These are phyloP conservation scores for Etheostoma cragini DNA, from an alignment of 2,113 vertebrate genomes.

Conservation along the genomic window DNA sequence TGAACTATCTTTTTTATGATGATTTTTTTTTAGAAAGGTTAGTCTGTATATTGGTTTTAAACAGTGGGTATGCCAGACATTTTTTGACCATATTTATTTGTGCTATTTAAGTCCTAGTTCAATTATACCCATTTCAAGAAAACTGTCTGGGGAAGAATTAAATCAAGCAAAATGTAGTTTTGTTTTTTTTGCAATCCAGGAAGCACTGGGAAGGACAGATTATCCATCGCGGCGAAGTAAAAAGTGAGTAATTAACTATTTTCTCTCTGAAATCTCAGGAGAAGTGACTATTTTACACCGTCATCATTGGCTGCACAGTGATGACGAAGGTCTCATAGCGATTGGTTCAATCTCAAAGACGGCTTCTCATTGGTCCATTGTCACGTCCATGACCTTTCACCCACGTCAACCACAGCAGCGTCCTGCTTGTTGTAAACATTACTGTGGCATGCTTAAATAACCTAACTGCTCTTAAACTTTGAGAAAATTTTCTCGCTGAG, in stretches of 20 bases:
- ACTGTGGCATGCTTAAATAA: background rate
- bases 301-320: background rate
- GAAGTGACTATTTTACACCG: background rate
- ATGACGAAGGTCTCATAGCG: too few relatives aligned
- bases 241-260: background rate
- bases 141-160: background rate
- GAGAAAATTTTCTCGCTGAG: background rate
- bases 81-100: background rate
- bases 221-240: background rate
- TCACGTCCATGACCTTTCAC: background rate
- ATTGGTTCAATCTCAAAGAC: slow-evolving; percentile 32
- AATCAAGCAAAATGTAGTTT: background rate
- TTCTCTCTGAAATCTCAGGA: background rate
- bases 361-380: slow-evolving; percentile 45
- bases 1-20: background rate
- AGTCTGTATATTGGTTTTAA: background rate
- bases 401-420: background rate
- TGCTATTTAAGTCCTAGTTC: background rate
- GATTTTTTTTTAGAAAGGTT: background rate
- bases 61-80: background rate
- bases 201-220: too few relatives aligned
- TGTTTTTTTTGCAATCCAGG: background rate
- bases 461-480: slow-evolving; percentile 37
- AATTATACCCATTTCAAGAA: background rate
- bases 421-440: slow-evolving; percentile 26